Base-by-base conservation (phyloP, 2,888 invertebrate genomes). In the Chorisops tibialis region DNA sequence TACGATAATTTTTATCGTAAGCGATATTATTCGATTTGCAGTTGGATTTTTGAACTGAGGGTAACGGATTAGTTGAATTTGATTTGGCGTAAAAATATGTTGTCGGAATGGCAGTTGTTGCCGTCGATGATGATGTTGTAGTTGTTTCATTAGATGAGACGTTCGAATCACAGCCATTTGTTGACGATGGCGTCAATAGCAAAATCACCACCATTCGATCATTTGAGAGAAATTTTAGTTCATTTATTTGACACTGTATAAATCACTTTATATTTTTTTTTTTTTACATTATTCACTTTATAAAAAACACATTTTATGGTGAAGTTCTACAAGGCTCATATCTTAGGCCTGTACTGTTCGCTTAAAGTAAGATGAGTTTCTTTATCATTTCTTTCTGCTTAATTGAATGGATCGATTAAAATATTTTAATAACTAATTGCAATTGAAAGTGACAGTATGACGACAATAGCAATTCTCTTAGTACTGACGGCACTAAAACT, bases 121-220 rank as follows among this genome's bases (percentile, higher is more conserved):
- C 76, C 59, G 75, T 76, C 45, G 77, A 75, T 66, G 77, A 72
- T 43, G 61, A 62, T 37, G 54, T 59, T n/a, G 60, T 24, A 14
- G 50, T 60, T 19, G 14, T 9, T 24, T 37, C 58, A 48, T 50
- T 43, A 18, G 43, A 43, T 1, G 24, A 24, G 43, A 7, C 38
- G 22, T 51, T 37, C 30, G 30, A 9, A 72, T 73, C 74, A 73
- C 72, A 72, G 74, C 74, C 73, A 71, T 74, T 73, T 70, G 69
- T 69, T 67, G 70, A 70, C 67, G 69, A 75, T 74, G 76, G 77
- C 73, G 76, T 73, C 72, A 78, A 74, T 73, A 78, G 72, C 73
- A 78, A 75, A 75, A 78, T 78, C 75, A 78, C 78, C 75, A 78
- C 78, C 78, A 78, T 78, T 76, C 78, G 77, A 76, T 76, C 77